Conservation (phyloP, 2,797 vertebrate genomes). For the Oceanodroma leucorhoa region DNA sequence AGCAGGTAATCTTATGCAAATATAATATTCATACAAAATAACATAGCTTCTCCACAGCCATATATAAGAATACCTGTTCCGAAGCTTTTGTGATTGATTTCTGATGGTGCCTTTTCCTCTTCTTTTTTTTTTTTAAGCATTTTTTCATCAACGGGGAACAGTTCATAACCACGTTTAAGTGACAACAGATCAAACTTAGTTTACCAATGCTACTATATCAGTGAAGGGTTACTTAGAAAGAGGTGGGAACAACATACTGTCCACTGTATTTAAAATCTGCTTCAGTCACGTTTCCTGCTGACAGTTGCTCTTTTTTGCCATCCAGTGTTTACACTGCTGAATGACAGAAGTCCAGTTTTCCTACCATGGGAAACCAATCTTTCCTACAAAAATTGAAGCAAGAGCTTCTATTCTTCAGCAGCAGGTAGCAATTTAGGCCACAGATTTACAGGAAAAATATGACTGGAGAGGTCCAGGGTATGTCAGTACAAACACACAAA, state of each 20-base stretch:
- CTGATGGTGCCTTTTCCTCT: background rate
- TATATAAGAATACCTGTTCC: background rate
- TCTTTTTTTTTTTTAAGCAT: background rate
- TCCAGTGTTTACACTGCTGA: background rate
- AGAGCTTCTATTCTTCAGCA: background rate
- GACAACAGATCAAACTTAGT: background rate
- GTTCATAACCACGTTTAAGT: background rate
- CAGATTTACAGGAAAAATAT: background rate
- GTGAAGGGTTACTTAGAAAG: background rate
- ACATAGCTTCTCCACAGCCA: background rate
- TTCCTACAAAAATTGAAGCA: background rate
- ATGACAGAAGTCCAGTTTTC: background rate
- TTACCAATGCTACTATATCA: background rate
- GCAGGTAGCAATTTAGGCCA: background rate
- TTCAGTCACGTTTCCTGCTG: background rate
- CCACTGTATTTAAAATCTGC: background rate
- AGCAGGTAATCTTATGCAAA: background rate
- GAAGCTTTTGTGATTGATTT: background rate
- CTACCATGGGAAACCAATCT: background rate
- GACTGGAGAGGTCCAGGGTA: background rate
- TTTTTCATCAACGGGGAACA: background rate
- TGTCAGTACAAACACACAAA: background rate
- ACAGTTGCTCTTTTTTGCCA: conserved; percentile 3
- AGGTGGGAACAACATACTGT: background rate
- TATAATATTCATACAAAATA: background rate